Evolutionary conservation across 2,113 vertebrate species (phyloP).

Genomic region (Myotis brandtii): DNA sequence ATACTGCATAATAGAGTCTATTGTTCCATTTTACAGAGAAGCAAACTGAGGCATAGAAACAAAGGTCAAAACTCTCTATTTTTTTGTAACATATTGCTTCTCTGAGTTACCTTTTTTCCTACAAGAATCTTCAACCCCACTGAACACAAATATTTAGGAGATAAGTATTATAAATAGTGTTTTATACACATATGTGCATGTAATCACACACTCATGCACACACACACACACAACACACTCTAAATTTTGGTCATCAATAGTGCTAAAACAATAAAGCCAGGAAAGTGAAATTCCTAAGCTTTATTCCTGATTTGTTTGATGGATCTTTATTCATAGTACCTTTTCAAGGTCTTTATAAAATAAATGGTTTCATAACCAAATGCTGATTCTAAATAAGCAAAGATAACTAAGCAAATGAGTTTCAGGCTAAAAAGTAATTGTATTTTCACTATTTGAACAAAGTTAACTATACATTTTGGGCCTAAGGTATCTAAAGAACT

Average conservation of each 20-base stretch:
- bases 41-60: neutral
- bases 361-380: slow-evolving; percentile 34
- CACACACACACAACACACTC: neutral
- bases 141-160: slow-evolving; percentile 9
- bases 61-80: neutral
- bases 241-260: neutral
- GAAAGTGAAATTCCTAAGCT: neutral
- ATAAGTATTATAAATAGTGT: neutral
- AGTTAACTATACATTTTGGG: neutral
- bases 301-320: neutral
- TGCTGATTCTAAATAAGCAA: neutral
- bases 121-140: neutral
- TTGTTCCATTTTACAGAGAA: neutral
- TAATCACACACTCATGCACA: neutral
- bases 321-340: neutral
- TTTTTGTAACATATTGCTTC: neutral
- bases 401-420: neutral
- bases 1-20: neutral
- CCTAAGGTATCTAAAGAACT: neutral
- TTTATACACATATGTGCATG: neutral
- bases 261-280: neutral
- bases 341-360: slow-evolving; percentile 47
- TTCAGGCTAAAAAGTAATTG: neutral
- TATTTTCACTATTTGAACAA: neutral
- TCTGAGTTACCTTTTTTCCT: neutral